Evolutionary conservation across 2,113 vertebrate genomes (phyloP).

Genomic region (Ciconia boyciana): DNA sequence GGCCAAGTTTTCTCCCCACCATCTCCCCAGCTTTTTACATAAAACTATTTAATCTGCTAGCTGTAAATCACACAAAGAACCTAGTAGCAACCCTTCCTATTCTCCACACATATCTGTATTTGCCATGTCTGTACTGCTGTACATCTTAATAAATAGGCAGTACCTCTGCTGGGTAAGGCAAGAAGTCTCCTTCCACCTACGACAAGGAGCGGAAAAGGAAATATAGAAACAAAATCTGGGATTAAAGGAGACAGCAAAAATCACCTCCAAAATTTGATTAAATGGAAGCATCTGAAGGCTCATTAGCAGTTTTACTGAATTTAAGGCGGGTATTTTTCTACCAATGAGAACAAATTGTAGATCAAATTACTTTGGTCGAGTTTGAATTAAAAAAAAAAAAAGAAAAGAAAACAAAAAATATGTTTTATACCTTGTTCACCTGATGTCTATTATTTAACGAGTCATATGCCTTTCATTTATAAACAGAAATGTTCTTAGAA

Average conservation of each 20-base stretch:
- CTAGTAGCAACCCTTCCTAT: not conserved
- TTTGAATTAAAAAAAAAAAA: not conserved
- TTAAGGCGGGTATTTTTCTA: not conserved
- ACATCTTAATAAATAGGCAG: not conserved
- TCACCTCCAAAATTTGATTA: not conserved
- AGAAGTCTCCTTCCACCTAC: not conserved
- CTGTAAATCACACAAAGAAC: not conserved
- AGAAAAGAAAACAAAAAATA: not conserved
- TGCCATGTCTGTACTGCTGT: not conserved
- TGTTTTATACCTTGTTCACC: not conserved
- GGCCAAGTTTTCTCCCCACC: not conserved
- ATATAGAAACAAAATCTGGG: not conserved
- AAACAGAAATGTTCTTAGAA: conserved; percentile 13
- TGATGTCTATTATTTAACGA: not conserved
- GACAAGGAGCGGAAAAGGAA: not conserved
- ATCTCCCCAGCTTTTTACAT: not conserved
- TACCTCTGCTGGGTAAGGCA: not conserved
- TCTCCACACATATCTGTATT: not conserved
- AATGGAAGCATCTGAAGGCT: not conserved
- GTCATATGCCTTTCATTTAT: not conserved
- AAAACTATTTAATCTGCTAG: not conserved
- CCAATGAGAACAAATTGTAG: not conserved
- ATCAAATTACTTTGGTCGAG: not conserved
- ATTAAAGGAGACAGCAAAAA: not conserved
- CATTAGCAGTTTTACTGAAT: not conserved